Percentiles rank a stretch among this genome's conserved stretches.
phyloP scores from a whole-genome alignment of 1,140 invertebrate genomes.

The Tetramorium simillimum region DNA sequence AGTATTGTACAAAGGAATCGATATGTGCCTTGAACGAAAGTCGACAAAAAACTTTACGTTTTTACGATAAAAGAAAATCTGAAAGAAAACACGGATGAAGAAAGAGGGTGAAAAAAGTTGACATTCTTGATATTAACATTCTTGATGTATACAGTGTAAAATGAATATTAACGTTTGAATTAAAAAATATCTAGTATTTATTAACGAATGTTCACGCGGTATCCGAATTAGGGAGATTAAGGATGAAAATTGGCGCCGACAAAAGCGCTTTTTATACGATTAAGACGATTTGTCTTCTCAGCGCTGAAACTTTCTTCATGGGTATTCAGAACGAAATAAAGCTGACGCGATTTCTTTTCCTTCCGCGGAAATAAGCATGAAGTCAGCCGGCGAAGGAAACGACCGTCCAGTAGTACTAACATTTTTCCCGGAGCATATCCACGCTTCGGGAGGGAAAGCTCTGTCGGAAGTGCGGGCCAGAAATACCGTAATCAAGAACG shows the following conservation, averaged over 20 bases:
- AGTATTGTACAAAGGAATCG: constrained; percentile 61
- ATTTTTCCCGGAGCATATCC: constrained; percentile 56
- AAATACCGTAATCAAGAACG: constrained; percentile 67
- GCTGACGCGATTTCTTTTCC: constrained; percentile 48
- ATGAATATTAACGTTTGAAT: constrained; percentile 8
- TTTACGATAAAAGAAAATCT: background rate
- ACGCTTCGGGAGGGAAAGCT: constrained; percentile 23
- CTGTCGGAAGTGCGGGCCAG: constrained; percentile 49
- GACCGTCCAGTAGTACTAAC: constrained; percentile 20
- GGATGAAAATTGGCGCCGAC: background rate
- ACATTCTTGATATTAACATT: background rate
- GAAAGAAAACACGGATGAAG: background rate
- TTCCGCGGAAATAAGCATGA: constrained; percentile 43
- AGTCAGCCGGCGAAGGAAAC: constrained; percentile 2
- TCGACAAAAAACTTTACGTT: constrained; percentile 20
- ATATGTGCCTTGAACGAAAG: background rate
- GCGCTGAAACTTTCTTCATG: constrained; percentile 16
- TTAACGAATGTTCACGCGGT: background rate
- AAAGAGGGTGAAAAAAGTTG: background rate
- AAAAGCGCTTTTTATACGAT: constrained; percentile 13
- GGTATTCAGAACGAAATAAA: constrained; percentile 41
- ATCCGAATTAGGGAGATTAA: constrained; percentile 15
- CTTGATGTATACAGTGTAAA: background rate
- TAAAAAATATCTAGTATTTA: background rate
- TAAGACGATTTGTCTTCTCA: constrained; percentile 24